Evolutionary conservation across 2,888 invertebrate genomes (phyloP), one percentile per base, ranked within the genome.

Genomic region (Bombylius major): DNA sequence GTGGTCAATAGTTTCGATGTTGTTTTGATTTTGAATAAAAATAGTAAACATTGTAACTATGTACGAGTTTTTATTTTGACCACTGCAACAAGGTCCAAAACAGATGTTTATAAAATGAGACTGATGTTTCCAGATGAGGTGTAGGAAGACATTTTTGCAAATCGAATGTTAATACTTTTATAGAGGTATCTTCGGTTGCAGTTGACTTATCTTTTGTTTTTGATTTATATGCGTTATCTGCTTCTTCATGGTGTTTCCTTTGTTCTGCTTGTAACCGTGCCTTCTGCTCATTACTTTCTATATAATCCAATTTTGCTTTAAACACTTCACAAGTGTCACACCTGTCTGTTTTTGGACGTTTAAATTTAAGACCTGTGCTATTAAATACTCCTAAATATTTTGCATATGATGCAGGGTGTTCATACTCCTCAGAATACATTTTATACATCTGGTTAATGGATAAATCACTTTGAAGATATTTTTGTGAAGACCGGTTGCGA

Each of bases 101-200:
- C 51, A 64, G 60, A 33, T 66, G 51, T 61, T 66, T 66, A 53
- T 69, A 68, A 61, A 66, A 68, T 8, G 62, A 59, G 9, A 66
- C 60, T 39, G 64, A 63, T 36, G 64, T 61, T n/a, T 61, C 50
- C 32, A 68, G 53, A 51, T 61, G 51, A 12, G 64, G 64, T 23
- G 64, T 67, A 3, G 66, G 66, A 33, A 66, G 56, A 46, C 64
- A 63, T 59, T 66, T 65, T 53, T 66, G 62, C 23, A 56, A 50
- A 50, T 56, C 56, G 46, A 56, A 52, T 52, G 55, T 56, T 49
- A 52, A 34, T 32, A 51, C 51, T 48, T 44, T 55, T 44, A 47
- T 47, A 47, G 12, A 50, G 11, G 45, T 23, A 46, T 55, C 55
- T 55, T 34, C 42, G 42, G 51, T 55, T 47, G 53, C 56, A 39